These are phyloP conservation scores for Brachycybe producta DNA, from an alignment of 2,888 invertebrate genomes.

Conservation along the genomic window DNA sequence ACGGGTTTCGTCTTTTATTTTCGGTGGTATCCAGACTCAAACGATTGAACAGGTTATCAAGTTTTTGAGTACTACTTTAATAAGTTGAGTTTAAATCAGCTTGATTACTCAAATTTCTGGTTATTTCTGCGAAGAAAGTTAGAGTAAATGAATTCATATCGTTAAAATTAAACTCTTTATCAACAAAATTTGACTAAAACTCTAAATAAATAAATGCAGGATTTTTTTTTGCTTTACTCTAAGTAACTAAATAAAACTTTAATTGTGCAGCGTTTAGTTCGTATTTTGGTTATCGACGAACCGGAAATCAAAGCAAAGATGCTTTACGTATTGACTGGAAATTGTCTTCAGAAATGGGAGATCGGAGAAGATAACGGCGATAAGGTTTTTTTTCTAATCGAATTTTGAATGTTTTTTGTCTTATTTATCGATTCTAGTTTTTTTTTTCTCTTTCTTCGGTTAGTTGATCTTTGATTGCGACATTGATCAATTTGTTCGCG, in stretches of 20 bases:
- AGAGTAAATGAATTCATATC: too few relatives aligned
- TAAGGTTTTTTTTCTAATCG: slow-evolving; percentile 29
- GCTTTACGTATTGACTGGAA: slow-evolving; percentile 60
- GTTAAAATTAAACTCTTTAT: too few relatives aligned
- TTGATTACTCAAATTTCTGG: too few relatives aligned
- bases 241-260: too few relatives aligned
- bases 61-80: slow-evolving; percentile 13
- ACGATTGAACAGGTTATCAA: slow-evolving; percentile 29
- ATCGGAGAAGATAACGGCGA: slow-evolving; percentile 49
- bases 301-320: slow-evolving; percentile 39
- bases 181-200: too few relatives aligned
- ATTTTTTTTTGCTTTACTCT: not conserved
- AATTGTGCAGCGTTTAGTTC: slow-evolving; percentile 48
- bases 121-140: too few relatives aligned
- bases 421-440: not conserved
- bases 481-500: slow-evolving; percentile 55
- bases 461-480: slow-evolving; percentile 59
- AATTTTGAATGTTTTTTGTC: not conserved
- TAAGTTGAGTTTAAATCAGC: slow-evolving; percentile 27
- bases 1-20: slow-evolving; percentile 64
- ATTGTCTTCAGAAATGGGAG: slow-evolving; percentile 70
- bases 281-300: slow-evolving; percentile 43
- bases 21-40: slow-evolving; percentile 44
- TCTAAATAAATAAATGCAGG: not conserved
- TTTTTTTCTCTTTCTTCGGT: slow-evolving; percentile 20